Evolutionary conservation across 2,113 vertebrate species (phyloP), one percentile per base, ranked within the genome.

Genomic region (Cichladusa arquata): DNA sequence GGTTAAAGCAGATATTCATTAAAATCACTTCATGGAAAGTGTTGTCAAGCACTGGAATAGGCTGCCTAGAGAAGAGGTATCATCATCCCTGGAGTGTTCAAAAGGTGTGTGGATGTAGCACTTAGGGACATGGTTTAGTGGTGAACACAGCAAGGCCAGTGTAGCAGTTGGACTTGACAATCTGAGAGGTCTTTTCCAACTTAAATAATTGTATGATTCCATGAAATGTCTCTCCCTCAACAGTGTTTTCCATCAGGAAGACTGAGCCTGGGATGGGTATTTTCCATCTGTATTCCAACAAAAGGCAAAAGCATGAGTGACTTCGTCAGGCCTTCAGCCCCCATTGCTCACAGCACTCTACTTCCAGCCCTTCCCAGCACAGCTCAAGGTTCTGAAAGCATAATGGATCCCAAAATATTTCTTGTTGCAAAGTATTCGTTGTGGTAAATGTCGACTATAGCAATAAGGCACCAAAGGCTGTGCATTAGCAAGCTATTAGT

Each of bases 341-440:
- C 19, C 19, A 34, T 48, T 88, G 88, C 81, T 80, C 78, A 77
- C 29, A 79, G 62, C 47, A 79, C 56, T 93, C 81, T 65, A 45
- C 20, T 83, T 86, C 69, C 72, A 92, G 71, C 29, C 40, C 56
- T 91, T 93, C 79, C 91, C 91, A 96, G 94, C 76, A 92, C 34
- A 88, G 18, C 67, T 95, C 92, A 96, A 94, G 85, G 50, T 91
- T 96, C 91, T 88, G 90, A 96, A 95, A 91, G 72, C 87, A 54
- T 97, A 95, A 93, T 95, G 92, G 95, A 95, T 60, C 81, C 95
- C 95, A 89, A 94, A 97, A 95, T 96, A 96, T 90, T 95, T 94
- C 88, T 95, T 92, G 42, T 90, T 95, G 85, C 85, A 95, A 90
- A 95, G 76, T 90, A 92, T 91, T 90, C 3, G 2, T 92, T 92